A percentile compares a stretch with the other conserved stretches of the same genome.
Conservation (phyloP, 2,888 invertebrate species). For the Flexamia atlantica region DNA sequence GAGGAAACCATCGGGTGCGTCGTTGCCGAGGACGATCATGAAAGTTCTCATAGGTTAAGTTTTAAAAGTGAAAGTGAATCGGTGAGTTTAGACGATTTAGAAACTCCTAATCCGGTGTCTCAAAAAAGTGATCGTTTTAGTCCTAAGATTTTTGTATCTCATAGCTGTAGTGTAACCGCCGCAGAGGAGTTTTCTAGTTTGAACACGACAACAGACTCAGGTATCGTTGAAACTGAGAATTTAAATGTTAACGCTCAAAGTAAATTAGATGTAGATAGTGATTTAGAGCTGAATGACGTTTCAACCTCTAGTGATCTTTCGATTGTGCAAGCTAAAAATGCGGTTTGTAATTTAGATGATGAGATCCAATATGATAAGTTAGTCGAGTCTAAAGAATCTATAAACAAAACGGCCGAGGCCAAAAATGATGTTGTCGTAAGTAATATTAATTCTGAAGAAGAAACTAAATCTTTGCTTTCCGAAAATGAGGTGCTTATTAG, state of each 20-base stretch:
- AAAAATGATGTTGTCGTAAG: not conserved
- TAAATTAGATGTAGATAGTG: constrained; percentile 50
- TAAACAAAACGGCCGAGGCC: constrained; percentile 4
- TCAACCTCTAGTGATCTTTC: constrained; percentile 36
- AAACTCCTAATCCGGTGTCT: constrained; percentile 59
- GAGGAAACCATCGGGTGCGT: constrained; percentile 52
- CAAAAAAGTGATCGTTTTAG: constrained; percentile 66
- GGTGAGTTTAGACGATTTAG: constrained; percentile 66
- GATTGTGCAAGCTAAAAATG: constrained; percentile 23
- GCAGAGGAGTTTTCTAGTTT: constrained; percentile 26
- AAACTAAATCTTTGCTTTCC: not conserved
- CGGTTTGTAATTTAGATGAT: not conserved
- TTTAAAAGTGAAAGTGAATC: constrained; percentile 44
- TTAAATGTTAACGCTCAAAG: constrained; percentile 5
- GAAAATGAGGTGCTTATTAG: constrained; percentile 39
- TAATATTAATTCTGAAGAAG: not conserved
- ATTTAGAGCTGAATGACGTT: constrained; percentile 34
- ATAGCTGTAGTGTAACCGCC: not conserved
- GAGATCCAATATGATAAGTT: constrained; percentile 29
- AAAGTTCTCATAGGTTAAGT: constrained; percentile 55
- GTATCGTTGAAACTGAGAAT: constrained; percentile 33
- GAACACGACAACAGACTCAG: constrained; percentile 34
- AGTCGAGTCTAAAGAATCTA: constrained; percentile 41
- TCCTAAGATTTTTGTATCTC: constrained; percentile 31
- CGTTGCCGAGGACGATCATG: constrained; percentile 35